Percentiles rank a stretch among this genome's conserved stretches.
Evolutionary conservation across 2,113 vertebrate species (phyloP).

Genomic region (Poeciliopsis prolifica): DNA sequence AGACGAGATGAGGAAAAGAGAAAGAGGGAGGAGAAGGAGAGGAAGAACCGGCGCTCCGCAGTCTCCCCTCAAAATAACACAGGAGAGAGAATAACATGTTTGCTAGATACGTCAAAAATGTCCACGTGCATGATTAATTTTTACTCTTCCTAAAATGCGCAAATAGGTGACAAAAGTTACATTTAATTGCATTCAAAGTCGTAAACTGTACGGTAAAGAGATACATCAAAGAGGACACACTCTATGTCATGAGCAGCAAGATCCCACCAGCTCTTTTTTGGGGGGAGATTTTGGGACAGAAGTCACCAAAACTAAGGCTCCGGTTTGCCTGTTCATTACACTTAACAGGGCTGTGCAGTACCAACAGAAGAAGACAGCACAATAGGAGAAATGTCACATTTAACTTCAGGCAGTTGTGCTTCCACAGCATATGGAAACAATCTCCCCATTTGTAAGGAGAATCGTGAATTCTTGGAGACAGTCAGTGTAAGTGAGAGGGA

Average conservation of each 20-base stretch:
- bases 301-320: conserved; percentile 66
- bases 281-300: conserved; percentile 54
- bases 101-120: conserved; percentile 67
- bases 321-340: conserved; percentile 34
- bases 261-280: neutral
- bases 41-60: conserved; percentile 75
- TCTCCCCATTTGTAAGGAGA: conserved; percentile 65
- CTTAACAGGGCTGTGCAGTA: conserved; percentile 60
- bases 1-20: conserved; percentile 56
- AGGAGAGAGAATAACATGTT: conserved; percentile 79
- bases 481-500: conserved; percentile 31
- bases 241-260: conserved; percentile 45
- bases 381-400: conserved; percentile 64
- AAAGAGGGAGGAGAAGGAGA: conserved; percentile 42
- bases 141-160: neutral
- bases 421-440: conserved; percentile 80
- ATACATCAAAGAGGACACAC: conserved; percentile 41
- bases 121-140: conserved; percentile 59
- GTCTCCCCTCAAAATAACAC: conserved; percentile 83
- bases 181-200: neutral
- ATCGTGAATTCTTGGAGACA: conserved; percentile 45
- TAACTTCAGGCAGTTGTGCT: conserved; percentile 59
- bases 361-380: conserved; percentile 52
- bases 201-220: neutral
- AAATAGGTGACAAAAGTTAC: conserved; percentile 2